Base-by-base conservation (phyloP, 2,797 vertebrate genomes). In the Setipinna tenuifilis region DNA sequence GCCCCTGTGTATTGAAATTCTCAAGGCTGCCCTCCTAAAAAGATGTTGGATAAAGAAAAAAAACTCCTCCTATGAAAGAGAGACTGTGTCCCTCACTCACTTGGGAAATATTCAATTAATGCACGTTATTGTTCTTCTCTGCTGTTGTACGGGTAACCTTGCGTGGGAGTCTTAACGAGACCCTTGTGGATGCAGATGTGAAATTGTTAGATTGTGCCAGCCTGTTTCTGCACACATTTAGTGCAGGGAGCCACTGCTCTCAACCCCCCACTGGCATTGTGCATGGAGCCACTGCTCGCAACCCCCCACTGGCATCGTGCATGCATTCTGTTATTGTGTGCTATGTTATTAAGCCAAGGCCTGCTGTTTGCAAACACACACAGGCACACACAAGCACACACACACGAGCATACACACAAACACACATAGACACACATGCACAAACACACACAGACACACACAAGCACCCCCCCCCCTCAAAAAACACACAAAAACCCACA, bases 41-140 rank as follows among this genome's bases (percentile, higher is more conserved):
- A 19, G 14, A 16, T 31, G 35, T 16, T 78, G 71, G 41, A 41
- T 71, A 17, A 16, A 78, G 19, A 21, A 31, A 16, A 75, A 19
- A 41, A 78, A 44, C 31, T 6, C 44, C 23, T 84, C 23, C 19
- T 48, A 16, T 12, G 17, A 14, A n/a, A 48, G 16, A 46, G 41
- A 46, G 41, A n/a, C 41, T 71, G 61, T 48, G 71, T 90, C 88
- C 83, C 90, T 46, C 85, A 84, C 87, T 88, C 78, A 83, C 85
- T 71, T 71, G 71, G 16, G 71, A 78, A 78, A 44, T 78, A 78
- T 78, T 78, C 71, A 78, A 41, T 78, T 78, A 78, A 78, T 44
- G 35, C 71, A 41, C 71, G 21, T 19, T 6, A 17, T 78, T 44
- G 17, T 78, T 44, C 71, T 78, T 31, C 19, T 35, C 71, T 78